These are phyloP conservation scores for Hemistola chrysoprasaria DNA, from an alignment of 2,888 invertebrate genomes.

Conservation along the genomic window DNA sequence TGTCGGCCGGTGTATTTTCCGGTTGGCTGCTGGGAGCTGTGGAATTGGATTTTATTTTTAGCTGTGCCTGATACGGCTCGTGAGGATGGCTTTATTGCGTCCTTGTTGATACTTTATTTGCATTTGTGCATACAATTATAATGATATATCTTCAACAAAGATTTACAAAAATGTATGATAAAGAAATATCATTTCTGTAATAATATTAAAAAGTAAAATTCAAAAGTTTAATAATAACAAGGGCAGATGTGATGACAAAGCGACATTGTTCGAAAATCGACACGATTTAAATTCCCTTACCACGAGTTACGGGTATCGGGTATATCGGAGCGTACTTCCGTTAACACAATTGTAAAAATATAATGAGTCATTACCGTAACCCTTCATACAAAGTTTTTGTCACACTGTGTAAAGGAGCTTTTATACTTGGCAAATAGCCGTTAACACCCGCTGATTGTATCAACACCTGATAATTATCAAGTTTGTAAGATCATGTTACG, in stretches of 20 bases:
- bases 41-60: slow-evolving; percentile 28
- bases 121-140: too few species aligned
- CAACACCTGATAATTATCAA: slow-evolving; percentile 32
- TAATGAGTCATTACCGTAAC: slow-evolving; percentile 65
- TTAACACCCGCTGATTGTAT: slow-evolving; percentile 29
- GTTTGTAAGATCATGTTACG: slow-evolving; percentile 32
- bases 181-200: neutral
- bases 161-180: too few species aligned
- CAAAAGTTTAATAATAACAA: too few species aligned
- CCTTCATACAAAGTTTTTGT: slow-evolving; percentile 49
- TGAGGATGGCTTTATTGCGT: slow-evolving; percentile 2
- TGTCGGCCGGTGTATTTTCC: slow-evolving; percentile 21
- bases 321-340: slow-evolving; percentile 61
- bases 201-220: too few species aligned
- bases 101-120: too few species aligned
- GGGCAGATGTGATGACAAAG: too few species aligned
- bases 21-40: slow-evolving; percentile 13
- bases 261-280: too few species aligned
- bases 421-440: slow-evolving; percentile 30
- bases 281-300: slow-evolving; percentile 20
- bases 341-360: slow-evolving; percentile 51
- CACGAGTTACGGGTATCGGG: too few species aligned
- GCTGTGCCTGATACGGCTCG: slow-evolving; percentile 1
- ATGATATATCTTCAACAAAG: too few species aligned
- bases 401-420: slow-evolving; percentile 33